Evolutionary conservation across 2,888 invertebrate genomes (phyloP), one percentile per base, ranked within the genome.

Genomic region (Panopea generosa): DNA sequence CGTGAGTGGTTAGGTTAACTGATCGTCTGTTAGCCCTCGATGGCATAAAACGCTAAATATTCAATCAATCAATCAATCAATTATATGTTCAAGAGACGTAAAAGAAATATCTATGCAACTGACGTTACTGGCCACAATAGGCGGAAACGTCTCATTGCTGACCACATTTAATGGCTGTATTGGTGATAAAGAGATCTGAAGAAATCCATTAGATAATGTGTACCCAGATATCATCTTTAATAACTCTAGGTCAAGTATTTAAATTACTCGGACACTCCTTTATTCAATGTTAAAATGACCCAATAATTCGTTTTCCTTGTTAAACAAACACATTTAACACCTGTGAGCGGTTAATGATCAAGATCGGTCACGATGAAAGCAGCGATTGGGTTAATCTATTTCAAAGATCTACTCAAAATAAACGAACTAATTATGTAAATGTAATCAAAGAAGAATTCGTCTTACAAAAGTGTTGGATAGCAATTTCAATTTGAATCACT

Each of bases 291-390:
- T 66, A 55, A 66, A 78, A 73, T 78, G 70, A 62, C 78, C 78
- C 73, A 69, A 57, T 78, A 70, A 78, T 74, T 73, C 52, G 70
- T 61, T 78, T 70, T 61, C 53, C 62, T 66, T 65, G 59, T 66
- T 66, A 47, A 66, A 49, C 65, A 50, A 59, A 63, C 47, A 62
- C 66, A 59, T 52, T 57, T 65, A 73, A 73, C 78, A 78, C 78
- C 78, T 78, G 78, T 62, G 62, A 70, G 66, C 73, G 45, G 57
- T 78, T 63, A 73, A 70, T 70, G 78, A 78, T 66, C 62, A 22
- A 26, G 67, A 70, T 74, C 70, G 49, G 69, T 63, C 70, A 62
- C 62, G 66, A 78, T 74, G 59, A 74, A 78, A 78, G 73, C 22
- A 62, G 45, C 33, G 73, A 56, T 77, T 77, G 59, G 75, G 38